Percentiles rank a stretch among this genome's conserved stretches.
Evolutionary conservation across 2,113 vertebrate genomes (phyloP).

Genomic region (Myotis lucifugus): DNA sequence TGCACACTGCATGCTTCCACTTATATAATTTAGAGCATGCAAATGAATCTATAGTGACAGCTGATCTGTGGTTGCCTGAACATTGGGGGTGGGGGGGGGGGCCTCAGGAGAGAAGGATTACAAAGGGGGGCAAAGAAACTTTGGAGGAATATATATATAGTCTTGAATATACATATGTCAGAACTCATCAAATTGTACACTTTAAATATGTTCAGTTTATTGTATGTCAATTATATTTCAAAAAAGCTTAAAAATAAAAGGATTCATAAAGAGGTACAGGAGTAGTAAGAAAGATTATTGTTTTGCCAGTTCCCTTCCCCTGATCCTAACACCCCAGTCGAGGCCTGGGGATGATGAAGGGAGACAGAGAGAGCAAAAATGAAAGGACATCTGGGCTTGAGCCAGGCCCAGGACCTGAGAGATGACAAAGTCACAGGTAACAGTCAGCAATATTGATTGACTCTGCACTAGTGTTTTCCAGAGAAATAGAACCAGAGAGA

Average conservation of each 20-base stretch:
- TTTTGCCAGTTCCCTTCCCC: not conserved
- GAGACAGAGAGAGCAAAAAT: not conserved
- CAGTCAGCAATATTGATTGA: not conserved
- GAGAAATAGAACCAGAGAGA: not conserved
- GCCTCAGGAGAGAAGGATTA: slow-evolving; percentile 26
- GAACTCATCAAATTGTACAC: slow-evolving; percentile 70
- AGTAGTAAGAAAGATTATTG: not conserved
- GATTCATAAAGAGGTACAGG: not conserved
- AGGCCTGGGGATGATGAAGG: not conserved
- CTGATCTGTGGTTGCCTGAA: slow-evolving; percentile 62
- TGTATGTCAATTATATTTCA: slow-evolving; percentile 63
- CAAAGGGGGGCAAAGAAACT: slow-evolving; percentile 59
- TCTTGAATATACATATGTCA: slow-evolving; percentile 66
- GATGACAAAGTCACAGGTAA: not conserved
- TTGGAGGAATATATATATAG: slow-evolving; percentile 52
- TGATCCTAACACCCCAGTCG: not conserved
- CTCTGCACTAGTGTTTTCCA: not conserved
- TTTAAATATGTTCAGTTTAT: slow-evolving; percentile 70
- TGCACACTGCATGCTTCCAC: slow-evolving; percentile 66
- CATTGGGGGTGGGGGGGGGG: not conserved
- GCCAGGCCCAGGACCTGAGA: not conserved
- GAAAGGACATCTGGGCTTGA: not conserved
- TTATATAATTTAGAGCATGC: slow-evolving; percentile 72
- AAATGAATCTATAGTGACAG: slow-evolving; percentile 69
- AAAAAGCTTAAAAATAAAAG: slow-evolving; percentile 53